Base-by-base conservation (phyloP, 2,113 vertebrate genomes). In the Chroicocephalus ridibundus region DNA sequence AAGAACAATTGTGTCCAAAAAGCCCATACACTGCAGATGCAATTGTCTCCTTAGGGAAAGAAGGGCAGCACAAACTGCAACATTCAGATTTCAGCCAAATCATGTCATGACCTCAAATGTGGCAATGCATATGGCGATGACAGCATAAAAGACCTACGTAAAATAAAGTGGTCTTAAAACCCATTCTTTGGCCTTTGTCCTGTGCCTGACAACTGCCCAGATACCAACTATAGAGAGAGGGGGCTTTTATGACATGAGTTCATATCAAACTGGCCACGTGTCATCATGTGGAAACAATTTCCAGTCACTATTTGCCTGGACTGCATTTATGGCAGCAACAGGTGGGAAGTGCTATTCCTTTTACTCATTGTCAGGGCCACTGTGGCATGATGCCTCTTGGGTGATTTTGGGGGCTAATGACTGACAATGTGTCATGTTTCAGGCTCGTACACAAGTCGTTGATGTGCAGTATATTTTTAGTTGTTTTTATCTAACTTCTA, bases 71-170 rank as follows among this genome's bases (percentile, higher is more conserved):
- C 3, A 2, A 61, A 65, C 46, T 15, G 1, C 3, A 25, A 5
- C 18, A 2, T 11, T 46, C 65, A 31, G 32, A 31, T 46, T 51
- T 70, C 2, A 66, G 40, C 27, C 51, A 49, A 34, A 52, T 12
- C 44, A 1, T 0, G 0, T 12, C 51, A 15, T 11, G 11, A 8
- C 40, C 51, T 66, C 55, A 42, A 47, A 4, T 0, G 2, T 11
- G 21, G 61, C 51, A n/a, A 11, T 0, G 1, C 24, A 1, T 6
- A n/a, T 0, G 1, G 60, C 69, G 52, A 5, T 0, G 9, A 29
- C 70, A 54, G 55, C 61, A 31, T 2, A 7, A 26, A 44, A 44
- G 10, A 3, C 13, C 42, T 21, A 1, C 42, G 40, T 34, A n/a
- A 77, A 68, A 49, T 0, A 18, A 24, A 88, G 40, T 7, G 42